phyloP scores from a whole-genome alignment of 1,140 invertebrate genomes.

The Bombus sibiricus region DNA sequence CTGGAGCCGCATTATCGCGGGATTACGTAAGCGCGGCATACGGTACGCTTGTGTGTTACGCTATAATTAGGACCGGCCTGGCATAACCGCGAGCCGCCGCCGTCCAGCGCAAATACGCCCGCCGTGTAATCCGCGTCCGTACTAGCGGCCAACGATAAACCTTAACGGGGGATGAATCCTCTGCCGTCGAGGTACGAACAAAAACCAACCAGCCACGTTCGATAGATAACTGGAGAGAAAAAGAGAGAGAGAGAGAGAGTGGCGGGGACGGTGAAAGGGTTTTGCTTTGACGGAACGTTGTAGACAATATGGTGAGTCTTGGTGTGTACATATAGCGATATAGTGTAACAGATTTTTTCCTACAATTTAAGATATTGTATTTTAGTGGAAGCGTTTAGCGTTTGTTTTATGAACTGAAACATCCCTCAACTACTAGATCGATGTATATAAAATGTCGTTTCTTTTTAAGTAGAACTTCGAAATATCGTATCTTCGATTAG shows the following conservation, averaged over 20 bases:
- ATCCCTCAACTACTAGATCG: too few relatives aligned
- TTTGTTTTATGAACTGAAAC: too few relatives aligned
- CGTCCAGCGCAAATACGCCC: slow-evolving; percentile 31
- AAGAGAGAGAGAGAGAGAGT: neutral
- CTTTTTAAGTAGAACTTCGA: too few relatives aligned
- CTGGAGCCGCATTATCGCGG: slow-evolving; percentile 70
- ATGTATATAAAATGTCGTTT: too few relatives aligned
- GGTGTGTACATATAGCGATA: neutral
- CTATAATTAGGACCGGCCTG: slow-evolving; percentile 74
- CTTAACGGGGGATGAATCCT: slow-evolving; percentile 54
- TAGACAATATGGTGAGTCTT: neutral
- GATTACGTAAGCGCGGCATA: slow-evolving; percentile 75
- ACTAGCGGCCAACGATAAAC: slow-evolving; percentile 70
- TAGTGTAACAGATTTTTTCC: too few relatives aligned
- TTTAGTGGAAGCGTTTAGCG: too few relatives aligned
- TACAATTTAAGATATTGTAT: too few relatives aligned
- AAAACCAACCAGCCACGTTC: slow-evolving; percentile 7
- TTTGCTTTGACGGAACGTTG: neutral
- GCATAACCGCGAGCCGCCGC: slow-evolving; percentile 56
- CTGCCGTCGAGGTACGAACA: neutral
- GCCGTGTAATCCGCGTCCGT: slow-evolving; percentile 62
- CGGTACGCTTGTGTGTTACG: slow-evolving; percentile 71
- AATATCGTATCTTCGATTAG: too few relatives aligned
- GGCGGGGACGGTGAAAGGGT: slow-evolving; percentile 30
- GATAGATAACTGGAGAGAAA: slow-evolving; percentile 1